Evolutionary conservation across 2,888 invertebrate species (phyloP).

Genomic region (Amphipyra berbera): DNA sequence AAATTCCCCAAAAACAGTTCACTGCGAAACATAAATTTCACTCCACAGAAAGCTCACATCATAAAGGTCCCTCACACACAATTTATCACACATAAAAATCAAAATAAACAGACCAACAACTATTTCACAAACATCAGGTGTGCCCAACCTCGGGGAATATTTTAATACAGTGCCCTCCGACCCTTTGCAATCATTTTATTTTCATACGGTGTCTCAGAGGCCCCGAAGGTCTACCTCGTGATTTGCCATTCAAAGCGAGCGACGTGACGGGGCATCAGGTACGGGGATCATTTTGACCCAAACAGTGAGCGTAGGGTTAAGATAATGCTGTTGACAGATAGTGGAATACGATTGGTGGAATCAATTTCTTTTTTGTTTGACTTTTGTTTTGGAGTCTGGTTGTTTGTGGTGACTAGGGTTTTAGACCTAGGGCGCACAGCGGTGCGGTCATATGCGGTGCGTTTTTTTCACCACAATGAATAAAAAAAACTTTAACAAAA

Average conservation of each 20-base stretch:
- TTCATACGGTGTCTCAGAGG: conserved; percentile 85
- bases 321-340: conserved; percentile 85
- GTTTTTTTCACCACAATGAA: no score
- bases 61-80: conserved; percentile 63
- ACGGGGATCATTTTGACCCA: conserved; percentile 72
- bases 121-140: conserved; percentile 86
- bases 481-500: no score
- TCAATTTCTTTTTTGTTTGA: conserved; percentile 72
- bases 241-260: conserved; percentile 87
- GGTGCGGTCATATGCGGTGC: no score
- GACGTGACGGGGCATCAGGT: conserved; percentile 84
- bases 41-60: conserved; percentile 46
- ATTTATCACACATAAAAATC: conserved; percentile 78
- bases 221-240: conserved; percentile 87
- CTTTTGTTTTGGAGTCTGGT: conserved; percentile 25
- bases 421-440: no score
- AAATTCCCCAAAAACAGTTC: neutral
- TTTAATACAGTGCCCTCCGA: conserved; percentile 83
- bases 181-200: conserved; percentile 89
- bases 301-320: conserved; percentile 73
- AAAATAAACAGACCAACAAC: conserved; percentile 76
- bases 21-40: conserved; percentile 41
- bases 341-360: conserved; percentile 75
- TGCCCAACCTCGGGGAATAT: conserved; percentile 81
- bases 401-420: conserved; percentile 10